Evolutionary conservation across 2,113 vertebrate genomes (phyloP).

Genomic region (Festucalex cinctus): DNA sequence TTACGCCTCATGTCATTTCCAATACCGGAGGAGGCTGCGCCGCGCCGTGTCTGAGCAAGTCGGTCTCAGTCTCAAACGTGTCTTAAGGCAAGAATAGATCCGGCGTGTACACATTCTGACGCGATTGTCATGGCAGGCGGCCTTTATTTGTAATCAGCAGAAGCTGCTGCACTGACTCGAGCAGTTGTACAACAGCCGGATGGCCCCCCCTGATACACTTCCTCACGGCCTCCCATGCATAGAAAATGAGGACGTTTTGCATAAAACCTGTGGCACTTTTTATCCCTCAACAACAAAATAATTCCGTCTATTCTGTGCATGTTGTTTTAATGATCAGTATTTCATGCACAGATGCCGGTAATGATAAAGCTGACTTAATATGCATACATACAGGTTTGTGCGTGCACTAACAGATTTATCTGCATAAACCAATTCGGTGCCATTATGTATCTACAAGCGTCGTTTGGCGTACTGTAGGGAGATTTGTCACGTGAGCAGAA

Average conservation of each 20-base stretch:
- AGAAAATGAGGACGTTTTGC: not conserved
- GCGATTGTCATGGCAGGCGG: not conserved
- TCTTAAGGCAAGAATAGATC: not conserved
- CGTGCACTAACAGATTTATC: not conserved
- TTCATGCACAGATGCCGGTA: not conserved
- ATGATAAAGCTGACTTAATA: not conserved
- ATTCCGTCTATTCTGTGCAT: not conserved
- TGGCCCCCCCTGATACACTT: slow-evolving; percentile 2
- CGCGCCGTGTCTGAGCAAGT: not conserved
- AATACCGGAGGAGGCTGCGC: slow-evolving; percentile 20
- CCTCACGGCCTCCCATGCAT: not conserved
- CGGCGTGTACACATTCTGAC: not conserved
- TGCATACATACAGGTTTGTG: not conserved
- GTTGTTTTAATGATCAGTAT: not conserved
- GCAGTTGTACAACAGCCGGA: not conserved
- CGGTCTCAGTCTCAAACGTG: not conserved
- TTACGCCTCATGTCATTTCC: slow-evolving; percentile 28
- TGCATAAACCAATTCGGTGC: not conserved
- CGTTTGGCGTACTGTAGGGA: not conserved
- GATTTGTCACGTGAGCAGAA: not conserved
- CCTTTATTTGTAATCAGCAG: not conserved
- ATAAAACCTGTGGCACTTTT: slow-evolving; percentile 5
- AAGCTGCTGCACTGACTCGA: not conserved
- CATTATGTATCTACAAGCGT: not conserved
- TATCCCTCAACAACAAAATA: not conserved